Evolutionary conservation across 2,797 vertebrate genomes (phyloP).

Genomic region (Megalops cyprinoides): DNA sequence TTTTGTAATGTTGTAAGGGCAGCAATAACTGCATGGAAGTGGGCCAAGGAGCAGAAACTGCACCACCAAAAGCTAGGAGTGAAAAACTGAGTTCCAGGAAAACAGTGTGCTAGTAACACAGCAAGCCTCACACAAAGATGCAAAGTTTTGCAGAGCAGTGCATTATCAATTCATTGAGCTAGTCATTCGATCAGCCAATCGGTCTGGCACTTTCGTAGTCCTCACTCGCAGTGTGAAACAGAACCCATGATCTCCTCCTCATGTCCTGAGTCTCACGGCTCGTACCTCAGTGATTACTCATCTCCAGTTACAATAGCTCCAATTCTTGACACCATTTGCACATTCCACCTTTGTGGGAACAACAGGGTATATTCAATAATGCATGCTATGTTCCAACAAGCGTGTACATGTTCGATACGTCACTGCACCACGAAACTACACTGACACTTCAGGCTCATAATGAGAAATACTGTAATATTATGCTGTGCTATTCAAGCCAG

Average conservation of each 20-base stretch:
- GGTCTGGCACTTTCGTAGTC: neutral
- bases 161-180: neutral
- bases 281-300: neutral
- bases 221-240: neutral
- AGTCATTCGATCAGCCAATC: neutral
- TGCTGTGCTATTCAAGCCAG: neutral
- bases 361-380: neutral
- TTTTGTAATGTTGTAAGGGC: neutral
- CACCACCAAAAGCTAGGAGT: neutral
- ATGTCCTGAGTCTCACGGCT: neutral
- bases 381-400: neutral
- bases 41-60: neutral
- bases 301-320: neutral
- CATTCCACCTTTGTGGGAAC: neutral
- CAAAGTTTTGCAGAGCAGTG: neutral
- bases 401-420: neutral
- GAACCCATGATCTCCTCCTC: neutral
- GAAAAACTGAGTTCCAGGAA: too few relatives aligned
- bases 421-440: neutral
- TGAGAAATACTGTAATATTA: neutral
- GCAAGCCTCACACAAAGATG: neutral
- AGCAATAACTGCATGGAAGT: neutral
- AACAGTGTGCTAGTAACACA: neutral
- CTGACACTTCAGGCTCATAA: neutral
- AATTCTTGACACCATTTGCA: neutral